Base-by-base conservation (phyloP, 2,888 invertebrate species). In the Ecliptopera silaceata region DNA sequence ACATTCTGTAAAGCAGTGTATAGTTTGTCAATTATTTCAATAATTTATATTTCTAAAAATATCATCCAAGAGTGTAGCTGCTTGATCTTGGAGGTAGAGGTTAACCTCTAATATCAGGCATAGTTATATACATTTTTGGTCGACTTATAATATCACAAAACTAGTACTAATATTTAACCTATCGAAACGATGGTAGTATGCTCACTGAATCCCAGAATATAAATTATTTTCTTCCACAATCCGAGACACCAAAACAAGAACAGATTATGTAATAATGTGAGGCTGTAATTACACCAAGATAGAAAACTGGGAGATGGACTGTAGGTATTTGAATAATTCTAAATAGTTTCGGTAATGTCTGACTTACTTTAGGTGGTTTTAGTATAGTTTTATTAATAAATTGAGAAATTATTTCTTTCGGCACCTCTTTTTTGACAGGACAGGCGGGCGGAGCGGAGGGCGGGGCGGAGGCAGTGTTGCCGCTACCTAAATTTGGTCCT, bases 1-100 rank as follows among this genome's bases (percentile, higher is more conserved):
- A 92, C 93, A 93, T 94, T 72, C 88, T 89, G 62, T 48, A 63
- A 63, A 11, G 20, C 8, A 39, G 15, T 20, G 15, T n/a, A n/a
- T n/a, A n/a, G n/a, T n/a, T n/a, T n/a, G n/a, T n/a, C n/a, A n/a
- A n/a, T n/a, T n/a, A n/a, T n/a, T n/a, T n/a, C n/a, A 8, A 29
- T 13, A 26, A 1, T 8, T 26, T 26, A 26, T 6, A 6, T 8
- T 5, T 34, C 15, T 34, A 10, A 13, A 34, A 8, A 15, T 5
- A 4, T 34, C 4, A 34, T 6, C 36, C 0, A 31, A 6, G n/a
- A 3, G 12, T 4, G 12, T 13, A 6, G 4, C 2, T 13, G 13
- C n/a, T 10, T 1, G 36, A 36, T 34, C 34, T 34, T 8, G 8
- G 1, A 4, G 26, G 32, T 41, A 46, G 5, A 29, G 57, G 45